Conservation (phyloP, 2,797 vertebrate genomes). For the Chaetophractus vellerosus region DNA sequence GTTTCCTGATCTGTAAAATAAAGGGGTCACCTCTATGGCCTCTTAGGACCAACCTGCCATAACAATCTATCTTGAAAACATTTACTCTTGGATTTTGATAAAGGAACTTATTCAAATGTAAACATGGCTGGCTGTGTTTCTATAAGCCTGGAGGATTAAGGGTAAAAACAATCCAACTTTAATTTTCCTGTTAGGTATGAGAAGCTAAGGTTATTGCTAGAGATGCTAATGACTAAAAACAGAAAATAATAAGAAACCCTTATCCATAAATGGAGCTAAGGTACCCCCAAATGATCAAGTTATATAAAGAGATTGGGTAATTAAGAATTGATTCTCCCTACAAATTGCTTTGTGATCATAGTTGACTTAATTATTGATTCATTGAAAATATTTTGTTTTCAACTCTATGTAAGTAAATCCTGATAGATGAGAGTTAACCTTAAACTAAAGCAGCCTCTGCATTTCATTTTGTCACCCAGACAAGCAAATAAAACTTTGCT, state of each 20-base stretch:
- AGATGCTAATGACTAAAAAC: slow-evolving; percentile 37
- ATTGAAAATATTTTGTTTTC: slow-evolving; percentile 35
- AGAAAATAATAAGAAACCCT: neutral
- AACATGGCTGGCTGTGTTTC: neutral
- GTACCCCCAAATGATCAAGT: neutral
- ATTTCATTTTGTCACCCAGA: slow-evolving; percentile 30
- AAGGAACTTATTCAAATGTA: slow-evolving; percentile 52
- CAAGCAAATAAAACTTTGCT: slow-evolving; percentile 45
- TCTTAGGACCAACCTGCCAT: neutral
- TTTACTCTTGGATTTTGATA: slow-evolving; percentile 48
- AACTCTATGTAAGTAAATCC: neutral
- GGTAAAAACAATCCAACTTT: neutral
- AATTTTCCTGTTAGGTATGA: slow-evolving; percentile 54
- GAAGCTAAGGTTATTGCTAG: slow-evolving; percentile 23
- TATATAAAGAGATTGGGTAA: neutral
- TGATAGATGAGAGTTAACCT: slow-evolving; percentile 4
- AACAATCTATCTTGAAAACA: slow-evolving; percentile 33
- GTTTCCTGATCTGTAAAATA: slow-evolving; percentile 21
- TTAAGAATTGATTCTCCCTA: neutral
- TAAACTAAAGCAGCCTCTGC: slow-evolving; percentile 7
- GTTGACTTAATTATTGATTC: slow-evolving; percentile 27
- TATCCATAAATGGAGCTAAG: neutral
- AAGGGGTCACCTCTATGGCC: neutral
- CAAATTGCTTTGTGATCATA: neutral
- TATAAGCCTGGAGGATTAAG: slow-evolving; percentile 22